These are phyloP conservation scores for Tenthredo mesomela DNA, from an alignment of 2,888 invertebrate genomes.

Conservation along the genomic window DNA sequence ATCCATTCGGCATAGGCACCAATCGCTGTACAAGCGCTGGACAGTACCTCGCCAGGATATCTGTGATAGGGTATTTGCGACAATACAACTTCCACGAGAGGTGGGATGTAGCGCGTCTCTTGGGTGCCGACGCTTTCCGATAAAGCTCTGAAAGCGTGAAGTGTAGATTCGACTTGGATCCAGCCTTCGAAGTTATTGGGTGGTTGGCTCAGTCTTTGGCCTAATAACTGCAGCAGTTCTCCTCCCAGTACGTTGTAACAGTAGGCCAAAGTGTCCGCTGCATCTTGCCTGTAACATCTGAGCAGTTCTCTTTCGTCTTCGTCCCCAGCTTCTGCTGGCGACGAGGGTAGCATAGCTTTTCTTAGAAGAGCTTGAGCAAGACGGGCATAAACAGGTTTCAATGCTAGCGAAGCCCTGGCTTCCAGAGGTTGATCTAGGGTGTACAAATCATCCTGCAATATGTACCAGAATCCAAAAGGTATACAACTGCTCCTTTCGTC, in stretches of 20 bases:
- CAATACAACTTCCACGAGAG: constrained; percentile 76
- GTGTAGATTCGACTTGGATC: constrained; percentile 79
- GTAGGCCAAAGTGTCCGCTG: constrained; percentile 92
- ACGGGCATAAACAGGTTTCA: constrained; percentile 89
- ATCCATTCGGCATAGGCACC: constrained; percentile 94
- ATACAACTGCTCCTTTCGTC: constrained; percentile 93
- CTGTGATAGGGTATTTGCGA: constrained; percentile 71
- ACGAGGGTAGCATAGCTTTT: constrained; percentile 88
- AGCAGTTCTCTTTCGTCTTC: constrained; percentile 92
- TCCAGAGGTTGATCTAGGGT: constrained; percentile 71
- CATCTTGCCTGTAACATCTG: constrained; percentile 92
- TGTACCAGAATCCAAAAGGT: constrained; percentile 95
- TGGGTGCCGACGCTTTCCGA: constrained; percentile 78
- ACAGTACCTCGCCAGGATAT: constrained; percentile 73
- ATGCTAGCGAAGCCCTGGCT: constrained; percentile 61
- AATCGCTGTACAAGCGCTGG: constrained; percentile 74
- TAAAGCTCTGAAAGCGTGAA: constrained; percentile 80
- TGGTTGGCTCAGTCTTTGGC: constrained; percentile 82
- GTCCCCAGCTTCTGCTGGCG: constrained; percentile 69
- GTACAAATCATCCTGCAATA: constrained; percentile 85
- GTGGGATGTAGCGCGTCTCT: constrained; percentile 77
- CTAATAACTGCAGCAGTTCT: constrained; percentile 86
- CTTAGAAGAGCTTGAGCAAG: constrained; percentile 87
- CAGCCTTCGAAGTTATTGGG: constrained; percentile 79
- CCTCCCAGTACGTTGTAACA: constrained; percentile 91